A percentile compares a stretch with the other conserved stretches of the same genome.
These are phyloP conservation scores for Mellilla xanthometata DNA, from an alignment of 2,888 invertebrate species.

Conservation along the genomic window DNA sequence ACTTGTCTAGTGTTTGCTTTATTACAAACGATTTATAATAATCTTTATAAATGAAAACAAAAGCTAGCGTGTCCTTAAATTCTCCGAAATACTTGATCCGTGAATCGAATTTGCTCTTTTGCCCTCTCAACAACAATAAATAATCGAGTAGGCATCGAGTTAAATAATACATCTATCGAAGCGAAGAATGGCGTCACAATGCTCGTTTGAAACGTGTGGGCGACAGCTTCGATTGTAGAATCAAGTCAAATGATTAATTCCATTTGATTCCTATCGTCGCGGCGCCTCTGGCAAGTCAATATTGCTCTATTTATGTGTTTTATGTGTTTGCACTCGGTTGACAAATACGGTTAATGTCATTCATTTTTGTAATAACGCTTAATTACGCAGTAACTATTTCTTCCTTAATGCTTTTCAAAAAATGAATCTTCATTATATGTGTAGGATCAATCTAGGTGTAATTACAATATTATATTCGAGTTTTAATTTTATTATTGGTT, in stretches of 20 bases:
- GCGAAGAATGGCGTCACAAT: slow-evolving; percentile 2
- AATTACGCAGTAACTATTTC: too few relatives aligned
- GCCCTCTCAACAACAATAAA: neutral
- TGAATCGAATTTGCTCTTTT: neutral
- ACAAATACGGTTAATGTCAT: slow-evolving; percentile 6
- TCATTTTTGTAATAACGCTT: too few relatives aligned
- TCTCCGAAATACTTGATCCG: neutral
- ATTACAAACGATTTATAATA: too few relatives aligned
- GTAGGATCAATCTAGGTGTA: too few relatives aligned
- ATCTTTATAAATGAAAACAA: too few relatives aligned
- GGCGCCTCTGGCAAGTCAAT: slow-evolving; percentile 8
- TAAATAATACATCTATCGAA: neutral
- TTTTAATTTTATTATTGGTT: too few relatives aligned
- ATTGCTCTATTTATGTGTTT: slow-evolving; percentile 1
- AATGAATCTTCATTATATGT: too few relatives aligned
- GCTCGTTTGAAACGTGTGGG: slow-evolving; percentile 11
- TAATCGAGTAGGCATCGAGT: neutral
- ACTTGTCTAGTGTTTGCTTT: too few relatives aligned
- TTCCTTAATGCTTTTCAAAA: too few relatives aligned
- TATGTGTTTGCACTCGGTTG: slow-evolving; percentile 1
- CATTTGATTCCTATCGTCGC: slow-evolving; percentile 5
- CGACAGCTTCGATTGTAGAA: slow-evolving; percentile 9
- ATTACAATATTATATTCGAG: too few relatives aligned
- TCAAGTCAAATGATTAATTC: slow-evolving; percentile 15
- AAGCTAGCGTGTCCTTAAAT: neutral